Conservation (phyloP, 2,113 vertebrate genomes). For the Planiliza haematocheilus region DNA sequence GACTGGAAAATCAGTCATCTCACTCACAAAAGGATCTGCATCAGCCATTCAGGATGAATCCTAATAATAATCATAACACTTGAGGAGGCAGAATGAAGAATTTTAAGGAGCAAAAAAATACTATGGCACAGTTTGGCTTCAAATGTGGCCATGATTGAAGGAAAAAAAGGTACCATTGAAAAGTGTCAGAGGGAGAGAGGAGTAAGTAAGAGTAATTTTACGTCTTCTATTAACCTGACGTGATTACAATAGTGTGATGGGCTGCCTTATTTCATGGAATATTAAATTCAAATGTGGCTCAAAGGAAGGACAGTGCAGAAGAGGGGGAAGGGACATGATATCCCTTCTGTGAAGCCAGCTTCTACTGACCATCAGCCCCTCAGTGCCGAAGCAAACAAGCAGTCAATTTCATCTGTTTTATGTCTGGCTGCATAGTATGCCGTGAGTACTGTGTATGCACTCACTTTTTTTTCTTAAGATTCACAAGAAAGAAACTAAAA, state of each 20-base stretch:
- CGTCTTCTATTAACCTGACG: conserved; percentile 97
- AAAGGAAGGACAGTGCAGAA: conserved; percentile 89
- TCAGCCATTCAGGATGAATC: conserved; percentile 89
- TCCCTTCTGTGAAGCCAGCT: conserved; percentile 42
- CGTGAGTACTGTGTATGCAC: background rate
- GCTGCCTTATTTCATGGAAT: conserved; percentile 97
- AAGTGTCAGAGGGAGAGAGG: conserved; percentile 60
- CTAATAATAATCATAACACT: conserved; percentile 89
- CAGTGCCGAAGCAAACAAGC: conserved; percentile 57
- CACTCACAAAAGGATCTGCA: conserved; percentile 87
- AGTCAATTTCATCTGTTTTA: conserved; percentile 34
- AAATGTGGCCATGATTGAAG: conserved; percentile 84
- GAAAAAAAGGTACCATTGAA: conserved; percentile 56
- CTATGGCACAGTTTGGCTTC: conserved; percentile 87
- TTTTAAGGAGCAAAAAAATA: conserved; percentile 78
- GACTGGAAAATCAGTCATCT: conserved; percentile 92
- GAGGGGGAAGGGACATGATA: conserved; percentile 54
- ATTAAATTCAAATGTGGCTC: conserved; percentile 97
- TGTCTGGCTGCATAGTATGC: background rate
- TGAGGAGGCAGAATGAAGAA: conserved; percentile 73
- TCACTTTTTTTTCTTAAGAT: too few relatives aligned
- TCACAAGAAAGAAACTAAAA: too few relatives aligned
- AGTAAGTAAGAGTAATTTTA: conserved; percentile 89
- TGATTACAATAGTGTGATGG: conserved; percentile 93
- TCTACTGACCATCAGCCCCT: conserved; percentile 30